These are phyloP conservation scores for Euclidia mi DNA, from an alignment of 2,888 invertebrate genomes.

Conservation along the genomic window DNA sequence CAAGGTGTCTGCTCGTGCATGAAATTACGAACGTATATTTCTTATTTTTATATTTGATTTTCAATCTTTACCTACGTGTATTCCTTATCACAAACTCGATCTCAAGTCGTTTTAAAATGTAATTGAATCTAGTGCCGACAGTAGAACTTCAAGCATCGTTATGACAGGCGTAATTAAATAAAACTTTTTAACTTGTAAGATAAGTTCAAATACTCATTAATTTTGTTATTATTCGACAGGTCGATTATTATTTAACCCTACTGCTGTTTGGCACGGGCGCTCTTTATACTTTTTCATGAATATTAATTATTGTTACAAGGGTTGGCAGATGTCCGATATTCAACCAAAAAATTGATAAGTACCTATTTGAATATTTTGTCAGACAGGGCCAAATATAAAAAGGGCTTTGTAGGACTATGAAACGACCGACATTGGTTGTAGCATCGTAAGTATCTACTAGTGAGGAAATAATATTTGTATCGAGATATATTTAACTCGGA, in stretches of 20 bases:
- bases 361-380: conserved; percentile 40
- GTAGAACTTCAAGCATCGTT: no score
- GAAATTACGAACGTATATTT: conserved; percentile 46
- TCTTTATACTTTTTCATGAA: conserved; percentile 52
- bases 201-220: no score
- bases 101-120: conserved; percentile 12
- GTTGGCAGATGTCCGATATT: conserved; percentile 44
- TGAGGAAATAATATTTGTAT: conserved; percentile 34
- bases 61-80: neutral
- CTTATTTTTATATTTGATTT: conserved; percentile 13
- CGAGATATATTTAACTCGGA: conserved; percentile 8
- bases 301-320: conserved; percentile 51
- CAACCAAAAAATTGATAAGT: no score
- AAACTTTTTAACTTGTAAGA: no score
- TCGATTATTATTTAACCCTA: conserved; percentile 19
- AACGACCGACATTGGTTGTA: conserved; percentile 11
- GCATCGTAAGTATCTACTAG: conserved; percentile 30
- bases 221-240: neutral
- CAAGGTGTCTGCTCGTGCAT: conserved; percentile 46
- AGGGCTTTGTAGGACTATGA: conserved; percentile 20
- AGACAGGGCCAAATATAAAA: conserved; percentile 27
- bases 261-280: conserved; percentile 39
- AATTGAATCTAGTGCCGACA: neutral
- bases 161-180: no score
- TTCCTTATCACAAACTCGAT: conserved; percentile 1